phyloP scores from a whole-genome alignment of 2,113 vertebrate genomes.

The Numida meleagris region DNA sequence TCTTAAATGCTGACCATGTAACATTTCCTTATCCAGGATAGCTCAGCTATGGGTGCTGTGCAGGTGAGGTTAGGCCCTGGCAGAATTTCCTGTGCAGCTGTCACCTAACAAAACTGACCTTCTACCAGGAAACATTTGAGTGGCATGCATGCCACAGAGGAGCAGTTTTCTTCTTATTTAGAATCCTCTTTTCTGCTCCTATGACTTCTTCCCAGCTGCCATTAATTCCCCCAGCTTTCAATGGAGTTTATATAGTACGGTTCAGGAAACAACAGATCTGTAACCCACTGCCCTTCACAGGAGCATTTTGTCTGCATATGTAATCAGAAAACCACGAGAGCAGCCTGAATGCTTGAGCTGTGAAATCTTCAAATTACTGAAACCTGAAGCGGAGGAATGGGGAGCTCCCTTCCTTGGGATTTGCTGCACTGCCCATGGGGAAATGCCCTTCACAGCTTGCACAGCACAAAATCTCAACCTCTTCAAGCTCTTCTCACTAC shows the following conservation, averaged over 20 bases:
- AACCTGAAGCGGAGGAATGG: background rate
- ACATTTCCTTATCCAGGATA: background rate
- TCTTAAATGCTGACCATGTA: background rate
- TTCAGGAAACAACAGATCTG: background rate
- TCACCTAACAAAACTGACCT: background rate
- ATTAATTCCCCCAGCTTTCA: background rate
- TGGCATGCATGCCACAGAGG: rapidly evolving
- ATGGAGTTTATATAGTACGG: rapidly evolving
- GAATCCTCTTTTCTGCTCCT: background rate
- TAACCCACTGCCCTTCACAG: background rate
- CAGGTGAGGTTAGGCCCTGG: background rate
- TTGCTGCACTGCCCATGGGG: background rate
- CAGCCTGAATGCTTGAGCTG: background rate
- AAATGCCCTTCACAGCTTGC: background rate
- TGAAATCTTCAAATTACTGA: background rate
- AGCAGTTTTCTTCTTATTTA: background rate
- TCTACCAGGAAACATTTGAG: background rate
- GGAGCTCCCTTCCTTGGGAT: background rate
- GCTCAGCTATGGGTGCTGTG: background rate
- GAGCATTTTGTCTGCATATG: background rate
- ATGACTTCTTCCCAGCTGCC: background rate
- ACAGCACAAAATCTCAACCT: background rate
- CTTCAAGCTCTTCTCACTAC: background rate
- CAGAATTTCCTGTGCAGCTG: background rate
- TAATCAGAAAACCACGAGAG: background rate